These are phyloP conservation scores for Cerastis rubricosa DNA, from an alignment of 2,888 invertebrate species.

Conservation along the genomic window DNA sequence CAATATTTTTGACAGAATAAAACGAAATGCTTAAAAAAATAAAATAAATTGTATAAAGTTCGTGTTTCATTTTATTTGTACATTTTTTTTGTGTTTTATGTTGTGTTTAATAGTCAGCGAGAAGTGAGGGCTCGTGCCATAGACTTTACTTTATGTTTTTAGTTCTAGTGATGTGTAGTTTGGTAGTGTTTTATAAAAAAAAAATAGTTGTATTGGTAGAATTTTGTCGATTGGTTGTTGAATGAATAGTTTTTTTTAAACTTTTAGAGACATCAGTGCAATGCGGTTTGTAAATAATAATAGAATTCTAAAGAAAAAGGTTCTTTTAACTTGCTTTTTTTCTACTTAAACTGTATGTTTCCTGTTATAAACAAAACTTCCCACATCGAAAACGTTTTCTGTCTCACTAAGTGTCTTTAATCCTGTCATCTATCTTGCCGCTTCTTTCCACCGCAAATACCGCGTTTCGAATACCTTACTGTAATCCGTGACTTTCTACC, in stretches of 20 bases:
- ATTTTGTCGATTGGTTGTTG: conserved; percentile 57
- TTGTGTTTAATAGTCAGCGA: conserved; percentile 78
- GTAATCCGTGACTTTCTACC: background rate
- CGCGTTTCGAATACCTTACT: background rate
- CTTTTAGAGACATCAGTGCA: background rate
- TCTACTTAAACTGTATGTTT: background rate
- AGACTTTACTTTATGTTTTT: conserved; percentile 62
- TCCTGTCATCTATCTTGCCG: background rate
- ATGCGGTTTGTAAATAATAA: conserved; percentile 14
- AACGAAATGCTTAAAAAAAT: background rate
- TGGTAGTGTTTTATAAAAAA: conserved; percentile 31
- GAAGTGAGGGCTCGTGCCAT: conserved; percentile 79
- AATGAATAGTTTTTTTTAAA: conserved; percentile 40
- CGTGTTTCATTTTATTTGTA: conserved; percentile 63
- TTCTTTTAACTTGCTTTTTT: background rate
- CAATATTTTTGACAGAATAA: background rate
- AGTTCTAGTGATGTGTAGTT: conserved; percentile 62
- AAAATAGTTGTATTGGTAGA: conserved; percentile 56
- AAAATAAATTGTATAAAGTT: conserved; percentile 14
- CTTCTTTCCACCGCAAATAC: background rate
- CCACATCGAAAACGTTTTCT: background rate
- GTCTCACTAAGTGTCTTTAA: background rate
- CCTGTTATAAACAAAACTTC: background rate
- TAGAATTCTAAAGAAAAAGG: background rate
- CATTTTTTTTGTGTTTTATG: conserved; percentile 71